phyloP scores from a whole-genome alignment of 2,797 vertebrate species.

The Loris lydekkerianus region DNA sequence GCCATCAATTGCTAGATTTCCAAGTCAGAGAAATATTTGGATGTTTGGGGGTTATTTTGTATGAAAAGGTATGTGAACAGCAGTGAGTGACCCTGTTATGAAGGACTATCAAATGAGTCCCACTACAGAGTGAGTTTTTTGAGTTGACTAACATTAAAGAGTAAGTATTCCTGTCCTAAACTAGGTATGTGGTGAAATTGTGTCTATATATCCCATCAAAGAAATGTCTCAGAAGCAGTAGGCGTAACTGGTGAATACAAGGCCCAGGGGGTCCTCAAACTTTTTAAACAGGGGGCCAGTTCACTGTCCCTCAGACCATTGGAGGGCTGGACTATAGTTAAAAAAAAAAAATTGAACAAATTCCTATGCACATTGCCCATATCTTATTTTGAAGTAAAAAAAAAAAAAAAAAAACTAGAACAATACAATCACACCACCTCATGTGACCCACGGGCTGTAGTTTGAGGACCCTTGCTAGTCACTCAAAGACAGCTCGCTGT shows the following conservation, averaged over 20 bases:
- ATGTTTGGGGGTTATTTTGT: not conserved
- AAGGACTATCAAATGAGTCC: not conserved
- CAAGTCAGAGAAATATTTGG: slow-evolving; percentile 2
- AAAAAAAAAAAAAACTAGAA: too few species aligned
- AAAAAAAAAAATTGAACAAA: too few species aligned
- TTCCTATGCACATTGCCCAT: too few species aligned
- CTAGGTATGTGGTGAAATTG: not conserved
- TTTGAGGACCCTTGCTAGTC: not conserved
- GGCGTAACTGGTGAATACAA: not conserved
- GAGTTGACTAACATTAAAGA: not conserved
- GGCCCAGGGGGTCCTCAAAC: too few species aligned
- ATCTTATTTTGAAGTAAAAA: too few species aligned
- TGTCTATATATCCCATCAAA: not conserved
- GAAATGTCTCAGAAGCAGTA: not conserved
- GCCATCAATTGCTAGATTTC: not conserved
- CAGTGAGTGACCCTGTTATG: not conserved
- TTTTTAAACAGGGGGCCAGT: too few species aligned
- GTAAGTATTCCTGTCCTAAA: not conserved
- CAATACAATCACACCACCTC: too few species aligned
- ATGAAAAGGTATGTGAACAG: not conserved
- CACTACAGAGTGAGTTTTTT: not conserved
- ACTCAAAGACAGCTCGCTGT: not conserved
- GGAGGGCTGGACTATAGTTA: too few species aligned
- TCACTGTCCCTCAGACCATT: too few species aligned
- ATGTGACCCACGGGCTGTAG: too few species aligned